Conservation (phyloP, 2,113 vertebrate species). For the Caranx melampygus region DNA sequence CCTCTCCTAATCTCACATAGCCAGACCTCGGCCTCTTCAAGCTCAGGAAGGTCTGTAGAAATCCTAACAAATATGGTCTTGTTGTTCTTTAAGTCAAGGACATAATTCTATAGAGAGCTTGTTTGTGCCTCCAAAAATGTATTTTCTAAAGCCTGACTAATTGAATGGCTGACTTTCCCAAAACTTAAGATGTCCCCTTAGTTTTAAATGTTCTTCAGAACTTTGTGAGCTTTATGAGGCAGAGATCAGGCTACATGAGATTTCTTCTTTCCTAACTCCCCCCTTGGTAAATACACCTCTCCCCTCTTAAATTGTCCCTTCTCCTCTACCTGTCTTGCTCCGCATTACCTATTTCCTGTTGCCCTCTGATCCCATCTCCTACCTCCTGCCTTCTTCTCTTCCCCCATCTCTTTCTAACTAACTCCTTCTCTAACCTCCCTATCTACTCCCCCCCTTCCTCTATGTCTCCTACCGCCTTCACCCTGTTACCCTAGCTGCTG, state of each 20-base stretch:
- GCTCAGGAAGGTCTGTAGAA: conserved; percentile 34
- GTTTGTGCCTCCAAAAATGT: not conserved
- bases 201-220: conserved; percentile 2
- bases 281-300: conserved; percentile 9
- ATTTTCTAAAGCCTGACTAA: conserved; percentile 7
- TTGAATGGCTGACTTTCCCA: conserved; percentile 8
- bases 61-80: not conserved
- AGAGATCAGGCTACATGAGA: conserved; percentile 61
- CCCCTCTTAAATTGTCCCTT: conserved; percentile 4
- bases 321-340: conserved; percentile 13
- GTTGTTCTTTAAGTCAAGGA: not conserved
- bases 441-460: conserved; percentile 19
- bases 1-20: conserved; percentile 58
- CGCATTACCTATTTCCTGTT: conserved; percentile 26
- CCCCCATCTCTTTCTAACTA: conserved; percentile 37
- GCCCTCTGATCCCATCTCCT: conserved; percentile 4
- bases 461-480: conserved; percentile 48
- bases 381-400: conserved; percentile 17
- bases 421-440: conserved; percentile 33
- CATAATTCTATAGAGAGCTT: not conserved
- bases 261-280: conserved; percentile 25
- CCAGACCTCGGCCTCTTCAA: conserved; percentile 46
- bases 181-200: not conserved
- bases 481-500: conserved; percentile 68
- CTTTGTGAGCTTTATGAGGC: conserved; percentile 47